Evolutionary conservation across 2,797 vertebrate species (phyloP), one percentile per base, ranked within the genome.

Genomic region (Halcyon badia): DNA sequence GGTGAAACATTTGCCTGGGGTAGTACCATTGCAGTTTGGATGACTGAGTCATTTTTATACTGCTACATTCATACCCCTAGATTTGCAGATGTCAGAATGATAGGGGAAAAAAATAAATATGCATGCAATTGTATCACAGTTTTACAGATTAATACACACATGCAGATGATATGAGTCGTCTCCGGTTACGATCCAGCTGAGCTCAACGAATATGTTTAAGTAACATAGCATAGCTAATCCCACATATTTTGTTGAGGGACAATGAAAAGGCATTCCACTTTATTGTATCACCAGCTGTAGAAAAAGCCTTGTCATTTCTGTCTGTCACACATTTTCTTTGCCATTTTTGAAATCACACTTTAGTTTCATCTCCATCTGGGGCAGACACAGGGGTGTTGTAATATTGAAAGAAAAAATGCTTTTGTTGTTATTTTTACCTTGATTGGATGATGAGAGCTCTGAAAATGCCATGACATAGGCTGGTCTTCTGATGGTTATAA

Each of bases 291-390:
- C 91, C 90, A 96, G 87, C 95, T 97, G 94, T 89, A 97, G 97
- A 96, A 76, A 96, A 89, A 95, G 82, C 51, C 91, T 95, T 98
- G 93, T 98, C 97, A 97, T 97, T 97, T 98, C 97, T 97, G 92
- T 98, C 96, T 97, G 91, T 87, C 97, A 90, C 72, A 83, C 73
- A 78, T 97, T 98, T 97, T 95, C 90, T 95, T 96, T 97, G 93
- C 92, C 31, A 68, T 96, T 94, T 98, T 95, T 97, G 81, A 97
- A 97, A 96, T 96, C 93, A 96, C 95, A 93, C 89, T 96, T 96
- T 87, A 83, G 66, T 90, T 89, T 97, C 93, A 93, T 97, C 96
- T 97, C 96, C 95, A 94, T 97, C 93, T 97, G 95, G 89, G 94
- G 28, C 71, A 88, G 85, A 83, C 86, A 26, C 37, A 91, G 28